phyloP scores from a whole-genome alignment of 2,888 invertebrate species.

The Drosophila bunnanda region DNA sequence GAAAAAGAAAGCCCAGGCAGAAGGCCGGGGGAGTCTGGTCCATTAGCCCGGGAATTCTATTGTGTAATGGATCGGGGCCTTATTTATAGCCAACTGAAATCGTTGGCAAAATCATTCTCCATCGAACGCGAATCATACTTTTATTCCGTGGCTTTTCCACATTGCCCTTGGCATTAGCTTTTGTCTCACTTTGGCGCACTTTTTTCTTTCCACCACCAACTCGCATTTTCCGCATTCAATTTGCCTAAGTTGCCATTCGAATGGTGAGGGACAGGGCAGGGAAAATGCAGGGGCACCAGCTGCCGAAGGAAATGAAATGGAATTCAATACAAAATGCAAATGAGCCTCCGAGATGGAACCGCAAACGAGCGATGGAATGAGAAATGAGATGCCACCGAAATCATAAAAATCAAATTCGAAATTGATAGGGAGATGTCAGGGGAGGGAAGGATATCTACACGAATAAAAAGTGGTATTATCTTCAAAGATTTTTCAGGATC shows the following conservation, averaged over 20 bases:
- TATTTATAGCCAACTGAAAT: conserved; percentile 29
- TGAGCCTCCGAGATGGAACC: conserved; percentile 51
- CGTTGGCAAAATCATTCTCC: conserved; percentile 29
- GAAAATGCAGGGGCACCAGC: conserved; percentile 52
- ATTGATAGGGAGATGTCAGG: conserved; percentile 38
- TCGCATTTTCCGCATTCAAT: conserved; percentile 62
- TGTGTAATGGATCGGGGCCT: conserved; percentile 34
- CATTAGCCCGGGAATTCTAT: conserved; percentile 33
- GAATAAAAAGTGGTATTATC: conserved; percentile 4
- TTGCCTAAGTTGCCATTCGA: conserved; percentile 75
- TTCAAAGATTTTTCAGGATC: not conserved
- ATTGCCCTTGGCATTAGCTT: conserved; percentile 42
- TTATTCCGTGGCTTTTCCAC: conserved; percentile 24
- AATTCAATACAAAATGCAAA: conserved; percentile 79
- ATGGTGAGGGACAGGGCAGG: not conserved
- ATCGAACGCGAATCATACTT: conserved; percentile 12
- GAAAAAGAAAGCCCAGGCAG: conserved; percentile 21
- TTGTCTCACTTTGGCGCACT: conserved; percentile 51
- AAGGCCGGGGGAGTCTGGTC: conserved; percentile 6
- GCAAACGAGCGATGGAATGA: conserved; percentile 31
- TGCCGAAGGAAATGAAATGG: conserved; percentile 52
- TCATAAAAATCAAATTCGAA: conserved; percentile 69
- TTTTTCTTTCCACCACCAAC: conserved; percentile 30
- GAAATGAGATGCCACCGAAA: conserved; percentile 67
- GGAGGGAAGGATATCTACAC: conserved; percentile 3